These are phyloP conservation scores for Apis dorsata DNA, from an alignment of 1,140 invertebrate species.

Conservation along the genomic window DNA sequence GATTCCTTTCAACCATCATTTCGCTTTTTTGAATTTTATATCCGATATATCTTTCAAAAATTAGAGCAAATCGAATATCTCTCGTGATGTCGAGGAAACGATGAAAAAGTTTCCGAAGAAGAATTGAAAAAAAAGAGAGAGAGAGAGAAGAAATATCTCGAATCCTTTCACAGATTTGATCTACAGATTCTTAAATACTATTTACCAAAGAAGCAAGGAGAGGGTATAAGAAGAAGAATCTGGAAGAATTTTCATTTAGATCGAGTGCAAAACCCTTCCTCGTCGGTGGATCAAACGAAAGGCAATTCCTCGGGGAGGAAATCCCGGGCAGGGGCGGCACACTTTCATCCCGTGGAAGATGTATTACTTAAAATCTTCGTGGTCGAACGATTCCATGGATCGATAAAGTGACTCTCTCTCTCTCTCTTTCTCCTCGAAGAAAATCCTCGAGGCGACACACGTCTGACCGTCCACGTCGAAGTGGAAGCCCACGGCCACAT, in stretches of 20 bases:
- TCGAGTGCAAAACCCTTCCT: conserved; percentile 10
- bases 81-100: no score
- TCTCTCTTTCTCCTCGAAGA: not conserved
- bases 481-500: conserved; percentile 15
- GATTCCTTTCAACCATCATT: no score
- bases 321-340: not conserved
- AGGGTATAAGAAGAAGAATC: not conserved
- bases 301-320: conserved; percentile 6
- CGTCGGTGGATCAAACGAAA: conserved; percentile 1
- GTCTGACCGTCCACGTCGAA: conserved; percentile 26
- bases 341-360: conserved; percentile 16
- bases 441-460: conserved; percentile 50
- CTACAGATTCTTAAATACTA: not conserved
- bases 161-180: not conserved
- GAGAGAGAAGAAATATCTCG: no score
- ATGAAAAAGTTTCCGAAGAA: no score
- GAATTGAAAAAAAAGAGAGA: no score
- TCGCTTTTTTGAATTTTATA: no score
- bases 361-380: conserved; percentile 51
- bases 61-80: no score
- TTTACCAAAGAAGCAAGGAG: not conserved
- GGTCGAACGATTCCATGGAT: conserved; percentile 38
- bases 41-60: no score
- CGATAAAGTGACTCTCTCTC: conserved; percentile 32
- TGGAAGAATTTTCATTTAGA: conserved; percentile 27